phyloP scores from a whole-genome alignment of 2,888 invertebrate genomes.

The Hartigia nigra region DNA sequence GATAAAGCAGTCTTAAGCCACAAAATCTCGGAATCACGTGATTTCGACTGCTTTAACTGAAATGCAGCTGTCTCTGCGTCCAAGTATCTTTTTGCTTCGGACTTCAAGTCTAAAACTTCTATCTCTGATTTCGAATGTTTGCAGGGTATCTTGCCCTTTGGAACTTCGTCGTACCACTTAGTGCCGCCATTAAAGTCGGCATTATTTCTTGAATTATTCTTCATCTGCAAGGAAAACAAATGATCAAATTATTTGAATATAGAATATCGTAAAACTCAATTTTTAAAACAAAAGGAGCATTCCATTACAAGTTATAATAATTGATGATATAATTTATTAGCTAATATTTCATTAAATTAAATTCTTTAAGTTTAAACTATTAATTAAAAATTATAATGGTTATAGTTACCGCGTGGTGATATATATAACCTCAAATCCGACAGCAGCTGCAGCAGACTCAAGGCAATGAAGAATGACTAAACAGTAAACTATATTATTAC shows the following conservation, averaged over 20 bases:
- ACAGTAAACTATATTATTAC: neutral
- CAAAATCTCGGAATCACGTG: conserved; percentile 73
- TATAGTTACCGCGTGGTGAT: neutral
- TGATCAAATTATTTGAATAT: neutral
- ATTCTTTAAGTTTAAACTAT: neutral
- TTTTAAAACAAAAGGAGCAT: neutral
- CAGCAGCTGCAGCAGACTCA: neutral
- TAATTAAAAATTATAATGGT: neutral
- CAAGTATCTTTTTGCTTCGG: conserved; percentile 75
- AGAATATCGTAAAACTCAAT: neutral
- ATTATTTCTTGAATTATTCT: conserved; percentile 9
- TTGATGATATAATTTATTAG: neutral
- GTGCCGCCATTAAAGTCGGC: conserved; percentile 68
- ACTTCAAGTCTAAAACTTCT: conserved; percentile 71
- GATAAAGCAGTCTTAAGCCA: conserved; percentile 84
- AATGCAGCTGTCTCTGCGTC: conserved; percentile 73
- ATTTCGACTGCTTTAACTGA: conserved; percentile 62
- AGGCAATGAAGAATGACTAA: neutral
- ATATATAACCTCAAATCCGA: neutral
- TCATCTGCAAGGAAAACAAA: conserved; percentile 29
- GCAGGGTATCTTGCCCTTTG: conserved; percentile 40
- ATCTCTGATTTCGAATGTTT: conserved; percentile 66
- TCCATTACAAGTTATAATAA: neutral
- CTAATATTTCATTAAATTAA: neutral
- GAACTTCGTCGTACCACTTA: conserved; percentile 75